Conservation (phyloP, 1,140 invertebrate genomes). For the Chironomus tepperi region DNA sequence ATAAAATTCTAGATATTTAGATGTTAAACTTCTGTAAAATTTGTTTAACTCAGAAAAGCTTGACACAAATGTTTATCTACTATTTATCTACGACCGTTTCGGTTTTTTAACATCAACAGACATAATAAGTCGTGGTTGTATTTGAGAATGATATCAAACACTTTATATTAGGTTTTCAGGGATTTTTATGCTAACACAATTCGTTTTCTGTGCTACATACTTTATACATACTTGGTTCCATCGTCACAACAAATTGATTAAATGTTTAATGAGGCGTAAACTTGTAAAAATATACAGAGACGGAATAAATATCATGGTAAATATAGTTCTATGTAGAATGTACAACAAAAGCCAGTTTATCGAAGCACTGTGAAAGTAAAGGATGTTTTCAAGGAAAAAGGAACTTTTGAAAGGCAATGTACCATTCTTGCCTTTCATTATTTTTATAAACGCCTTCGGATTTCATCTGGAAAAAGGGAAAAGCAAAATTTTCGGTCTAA, state of each 20-base stretch:
- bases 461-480: neutral
- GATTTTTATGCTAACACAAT: too few relatives aligned
- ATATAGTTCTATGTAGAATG: too few relatives aligned
- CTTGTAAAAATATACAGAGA: slow-evolving; percentile 20
- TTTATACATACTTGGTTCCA: neutral
- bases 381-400: neutral
- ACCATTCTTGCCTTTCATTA: neutral
- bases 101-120: neutral
- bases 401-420: neutral
- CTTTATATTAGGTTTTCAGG: too few relatives aligned
- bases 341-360: too few relatives aligned
- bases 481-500: neutral
- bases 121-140: neutral
- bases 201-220: neutral
- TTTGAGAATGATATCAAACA: too few relatives aligned
- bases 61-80: neutral
- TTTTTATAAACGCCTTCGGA: neutral
- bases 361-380: too few relatives aligned
- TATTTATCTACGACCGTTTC: neutral
- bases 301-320: neutral
- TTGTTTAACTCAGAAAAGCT: neutral
- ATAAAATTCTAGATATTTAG: slow-evolving; percentile 6
- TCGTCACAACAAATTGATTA: slow-evolving; percentile 18
- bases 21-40: neutral
- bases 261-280: slow-evolving; percentile 20